Percentiles rank a stretch among this genome's conserved stretches.
Conservation (phyloP, 2,113 vertebrate genomes). For the Urocynchramus pylzowi region DNA sequence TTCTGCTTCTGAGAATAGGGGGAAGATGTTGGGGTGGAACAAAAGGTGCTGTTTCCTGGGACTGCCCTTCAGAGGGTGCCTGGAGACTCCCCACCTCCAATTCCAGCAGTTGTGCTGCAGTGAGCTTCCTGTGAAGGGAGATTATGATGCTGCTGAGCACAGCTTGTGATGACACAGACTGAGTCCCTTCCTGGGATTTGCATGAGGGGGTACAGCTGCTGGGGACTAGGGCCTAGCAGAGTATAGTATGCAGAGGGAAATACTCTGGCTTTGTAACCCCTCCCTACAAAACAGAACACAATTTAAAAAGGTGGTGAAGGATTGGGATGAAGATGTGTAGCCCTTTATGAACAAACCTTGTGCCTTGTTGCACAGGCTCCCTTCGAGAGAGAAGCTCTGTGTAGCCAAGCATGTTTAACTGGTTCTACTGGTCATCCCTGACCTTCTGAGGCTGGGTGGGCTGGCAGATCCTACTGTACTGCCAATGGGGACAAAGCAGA, state of each 20-base stretch:
- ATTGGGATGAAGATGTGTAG: constrained; percentile 19
- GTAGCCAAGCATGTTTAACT: background rate
- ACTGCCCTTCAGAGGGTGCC: background rate
- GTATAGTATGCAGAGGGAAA: background rate
- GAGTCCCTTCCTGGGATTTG: background rate
- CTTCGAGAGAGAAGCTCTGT: background rate
- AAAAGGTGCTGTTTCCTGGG: background rate
- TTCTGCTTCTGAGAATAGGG: background rate
- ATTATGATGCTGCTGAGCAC: background rate
- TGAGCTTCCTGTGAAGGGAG: background rate
- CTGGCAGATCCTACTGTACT: background rate
- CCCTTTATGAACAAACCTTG: constrained; percentile 32
- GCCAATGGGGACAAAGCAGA: background rate
- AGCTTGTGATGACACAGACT: background rate
- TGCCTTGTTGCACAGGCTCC: background rate
- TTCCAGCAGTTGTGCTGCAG: background rate
- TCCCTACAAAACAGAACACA: background rate
- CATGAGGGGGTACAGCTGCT: background rate
- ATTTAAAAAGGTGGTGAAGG: background rate
- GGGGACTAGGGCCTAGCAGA: background rate
- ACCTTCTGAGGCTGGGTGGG: background rate
- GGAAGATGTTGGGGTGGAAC: background rate
- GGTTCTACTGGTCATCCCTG: background rate
- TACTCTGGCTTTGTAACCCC: background rate
- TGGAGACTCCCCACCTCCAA: background rate